Conservation (phyloP, 2,888 invertebrate genomes). For the Andrena haemorrhoa region DNA sequence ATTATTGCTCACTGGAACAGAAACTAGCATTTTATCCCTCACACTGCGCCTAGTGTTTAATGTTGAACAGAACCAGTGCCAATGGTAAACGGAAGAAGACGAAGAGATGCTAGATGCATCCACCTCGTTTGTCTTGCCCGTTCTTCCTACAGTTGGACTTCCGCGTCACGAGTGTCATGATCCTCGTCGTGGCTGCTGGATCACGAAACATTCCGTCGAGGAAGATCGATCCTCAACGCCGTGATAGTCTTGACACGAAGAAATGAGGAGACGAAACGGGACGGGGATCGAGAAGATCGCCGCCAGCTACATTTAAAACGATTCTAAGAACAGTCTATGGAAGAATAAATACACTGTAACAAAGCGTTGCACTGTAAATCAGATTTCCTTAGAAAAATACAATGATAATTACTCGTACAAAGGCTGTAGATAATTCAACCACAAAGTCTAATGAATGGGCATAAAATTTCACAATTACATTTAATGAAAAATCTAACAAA, state of each 20-base stretch:
- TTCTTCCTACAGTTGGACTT: constrained; percentile 56
- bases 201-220: constrained; percentile 64
- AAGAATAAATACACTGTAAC: background rate
- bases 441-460: too few species aligned
- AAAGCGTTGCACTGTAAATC: background rate
- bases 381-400: background rate
- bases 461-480: too few species aligned
- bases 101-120: constrained; percentile 42
- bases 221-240: constrained; percentile 41
- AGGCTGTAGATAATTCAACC: background rate
- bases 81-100: constrained; percentile 28
- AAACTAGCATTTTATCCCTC: too few species aligned
- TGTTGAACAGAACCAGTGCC: background rate
- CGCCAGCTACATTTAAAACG: constrained; percentile 26
- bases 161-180: constrained; percentile 75
- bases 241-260: constrained; percentile 28
- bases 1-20: too few species aligned
- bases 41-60: background rate
- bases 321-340: background rate
- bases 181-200: constrained; percentile 65
- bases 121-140: constrained; percentile 22
- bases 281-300: constrained; percentile 21
- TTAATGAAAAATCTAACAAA: too few species aligned
- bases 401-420: background rate
- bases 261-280: background rate